These are phyloP conservation scores for Drosophila guanche DNA, from an alignment of 1,140 invertebrate species.

Conservation along the genomic window DNA sequence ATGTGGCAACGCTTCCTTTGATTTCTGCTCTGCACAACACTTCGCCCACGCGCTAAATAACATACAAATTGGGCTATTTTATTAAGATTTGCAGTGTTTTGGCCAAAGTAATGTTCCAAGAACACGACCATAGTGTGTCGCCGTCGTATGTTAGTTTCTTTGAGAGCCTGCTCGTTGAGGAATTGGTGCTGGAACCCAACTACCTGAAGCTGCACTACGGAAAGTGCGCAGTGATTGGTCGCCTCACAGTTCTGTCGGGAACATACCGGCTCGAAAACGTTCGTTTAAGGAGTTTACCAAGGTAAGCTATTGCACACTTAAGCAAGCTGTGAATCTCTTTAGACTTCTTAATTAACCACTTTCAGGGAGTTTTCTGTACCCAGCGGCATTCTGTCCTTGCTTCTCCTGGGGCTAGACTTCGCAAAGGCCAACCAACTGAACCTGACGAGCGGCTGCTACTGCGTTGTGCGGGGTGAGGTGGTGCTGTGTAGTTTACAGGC, in stretches of 20 bases:
- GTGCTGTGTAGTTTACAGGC: conserved; percentile 48
- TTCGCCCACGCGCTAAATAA: too few species aligned
- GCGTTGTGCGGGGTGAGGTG: conserved; percentile 65
- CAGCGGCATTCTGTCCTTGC: conserved; percentile 48
- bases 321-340: not conserved
- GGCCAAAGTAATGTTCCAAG: conserved; percentile 30
- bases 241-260: conserved; percentile 26
- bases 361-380: conserved; percentile 48
- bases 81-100: not conserved
- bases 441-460: conserved; percentile 43
- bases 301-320: conserved; percentile 16
- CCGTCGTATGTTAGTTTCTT: conserved; percentile 53
- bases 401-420: conserved; percentile 47
- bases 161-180: conserved; percentile 65
- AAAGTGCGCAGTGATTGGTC: conserved; percentile 64
- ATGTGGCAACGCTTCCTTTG: too few species aligned
- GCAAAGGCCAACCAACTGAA: conserved; percentile 9
- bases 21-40: too few species aligned
- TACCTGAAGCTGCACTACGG: conserved; percentile 63
- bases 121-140: not conserved
- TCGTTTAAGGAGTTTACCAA: conserved; percentile 43
- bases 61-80: not conserved
- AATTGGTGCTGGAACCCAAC: conserved; percentile 54
- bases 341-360: not conserved
- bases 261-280: conserved; percentile 59